phyloP scores from a whole-genome alignment of 2,797 vertebrate species.

The Prunella strophiata region DNA sequence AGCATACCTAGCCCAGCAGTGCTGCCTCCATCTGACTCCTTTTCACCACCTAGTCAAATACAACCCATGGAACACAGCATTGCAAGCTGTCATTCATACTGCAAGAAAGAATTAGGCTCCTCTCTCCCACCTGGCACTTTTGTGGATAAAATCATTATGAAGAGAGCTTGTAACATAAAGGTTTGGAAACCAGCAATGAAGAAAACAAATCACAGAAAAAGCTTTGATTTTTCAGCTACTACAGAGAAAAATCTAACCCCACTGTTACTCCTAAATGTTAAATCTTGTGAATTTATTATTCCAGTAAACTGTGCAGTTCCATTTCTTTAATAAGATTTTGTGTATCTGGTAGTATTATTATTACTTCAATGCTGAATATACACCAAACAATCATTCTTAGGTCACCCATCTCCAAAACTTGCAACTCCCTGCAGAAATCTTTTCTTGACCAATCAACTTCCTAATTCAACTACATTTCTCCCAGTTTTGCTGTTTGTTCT shows the following conservation, averaged over 20 bases:
- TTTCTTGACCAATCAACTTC: neutral
- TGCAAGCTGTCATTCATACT: neutral
- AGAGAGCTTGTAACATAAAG: neutral
- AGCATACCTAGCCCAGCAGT: neutral
- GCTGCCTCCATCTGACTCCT: neutral
- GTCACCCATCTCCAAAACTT: neutral
- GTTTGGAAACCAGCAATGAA: neutral
- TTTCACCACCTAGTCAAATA: neutral
- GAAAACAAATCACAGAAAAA: neutral
- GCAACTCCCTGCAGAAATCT: neutral
- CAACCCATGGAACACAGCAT: neutral
- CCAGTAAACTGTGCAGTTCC: neutral
- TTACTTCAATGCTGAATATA: neutral
- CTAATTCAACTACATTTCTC: constrained; percentile 6
- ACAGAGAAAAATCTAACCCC: neutral
- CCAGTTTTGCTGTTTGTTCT: neutral
- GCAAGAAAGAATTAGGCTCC: neutral
- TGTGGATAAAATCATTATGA: neutral
- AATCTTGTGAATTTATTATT: neutral
- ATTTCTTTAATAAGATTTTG: neutral
- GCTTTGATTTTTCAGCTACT: neutral
- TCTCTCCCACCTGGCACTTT: neutral
- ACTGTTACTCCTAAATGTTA: neutral
- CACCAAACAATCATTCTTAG: neutral
- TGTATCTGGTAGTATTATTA: neutral